A percentile compares a stretch with the other conserved stretches of the same genome.
These are phyloP conservation scores for Protonibea diacanthus DNA, from an alignment of 2,797 vertebrate species.

Conservation along the genomic window DNA sequence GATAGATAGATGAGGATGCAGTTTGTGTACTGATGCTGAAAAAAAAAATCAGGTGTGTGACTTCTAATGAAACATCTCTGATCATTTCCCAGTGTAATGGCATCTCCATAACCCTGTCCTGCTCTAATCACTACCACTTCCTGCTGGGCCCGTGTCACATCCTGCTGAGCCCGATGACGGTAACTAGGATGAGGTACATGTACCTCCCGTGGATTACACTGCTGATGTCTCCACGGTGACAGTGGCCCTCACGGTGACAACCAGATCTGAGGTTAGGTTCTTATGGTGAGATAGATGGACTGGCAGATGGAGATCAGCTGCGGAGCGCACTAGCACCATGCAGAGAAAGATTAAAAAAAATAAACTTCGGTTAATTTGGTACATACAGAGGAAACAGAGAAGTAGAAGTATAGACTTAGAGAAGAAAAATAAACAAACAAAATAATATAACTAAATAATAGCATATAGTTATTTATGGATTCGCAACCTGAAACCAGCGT, in stretches of 20 bases:
- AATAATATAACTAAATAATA: too few species aligned
- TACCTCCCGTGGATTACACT: conserved; percentile 71
- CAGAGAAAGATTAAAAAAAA: conserved; percentile 18
- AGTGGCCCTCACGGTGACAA: conserved; percentile 70
- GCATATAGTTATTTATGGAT: conserved; percentile 19
- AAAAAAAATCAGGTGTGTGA: conserved; percentile 32
- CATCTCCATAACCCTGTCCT: conserved; percentile 63
- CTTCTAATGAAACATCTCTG: conserved; percentile 66
- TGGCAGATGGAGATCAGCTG: conserved; percentile 53
- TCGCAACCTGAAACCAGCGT: conserved; percentile 3
- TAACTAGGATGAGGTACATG: conserved; percentile 77
- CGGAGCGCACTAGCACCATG: not conserved
- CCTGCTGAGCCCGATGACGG: conserved; percentile 70
- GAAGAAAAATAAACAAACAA: not conserved
- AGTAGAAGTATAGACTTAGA: not conserved
- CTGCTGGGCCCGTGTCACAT: conserved; percentile 76
- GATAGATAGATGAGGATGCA: conserved; percentile 9
- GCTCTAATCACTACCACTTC: conserved; percentile 76
- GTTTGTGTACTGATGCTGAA: conserved; percentile 12
- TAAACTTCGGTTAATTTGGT: conserved; percentile 10
- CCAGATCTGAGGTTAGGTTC: conserved; percentile 63
- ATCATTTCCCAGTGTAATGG: conserved; percentile 67
- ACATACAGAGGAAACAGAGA: conserved; percentile 4
- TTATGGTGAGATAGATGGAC: conserved; percentile 46
- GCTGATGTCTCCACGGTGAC: conserved; percentile 75